These are phyloP conservation scores for Cyphomyrus discorhynchus DNA, from an alignment of 2,113 vertebrate genomes.

Conservation along the genomic window DNA sequence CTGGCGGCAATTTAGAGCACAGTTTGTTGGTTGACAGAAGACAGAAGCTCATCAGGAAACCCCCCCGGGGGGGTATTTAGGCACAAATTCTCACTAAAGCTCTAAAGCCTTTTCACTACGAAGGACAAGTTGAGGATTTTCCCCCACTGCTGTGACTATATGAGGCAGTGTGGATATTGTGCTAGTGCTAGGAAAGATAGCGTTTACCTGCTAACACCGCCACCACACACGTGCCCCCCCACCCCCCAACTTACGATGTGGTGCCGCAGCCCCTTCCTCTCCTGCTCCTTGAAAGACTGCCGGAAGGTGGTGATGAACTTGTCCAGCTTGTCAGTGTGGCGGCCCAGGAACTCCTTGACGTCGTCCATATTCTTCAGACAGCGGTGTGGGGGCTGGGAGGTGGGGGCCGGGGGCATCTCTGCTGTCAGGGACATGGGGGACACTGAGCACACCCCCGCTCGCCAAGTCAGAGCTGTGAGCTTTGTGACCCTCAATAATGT, in stretches of 20 bases:
- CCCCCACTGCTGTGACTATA: background rate
- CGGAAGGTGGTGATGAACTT: constrained; percentile 72
- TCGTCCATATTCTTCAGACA: constrained; percentile 81
- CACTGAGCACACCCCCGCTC: background rate
- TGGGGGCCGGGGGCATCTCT: constrained; percentile 35
- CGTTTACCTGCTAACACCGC: background rate
- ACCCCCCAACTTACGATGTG: constrained; percentile 76
- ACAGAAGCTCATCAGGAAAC: background rate
- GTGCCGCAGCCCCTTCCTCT: constrained; percentile 83
- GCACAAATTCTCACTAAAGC: background rate
- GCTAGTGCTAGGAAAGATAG: background rate
- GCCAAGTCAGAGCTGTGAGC: background rate
- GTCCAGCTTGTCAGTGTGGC: constrained; percentile 79
- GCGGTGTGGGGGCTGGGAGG: constrained; percentile 50
- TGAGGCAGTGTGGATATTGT: background rate
- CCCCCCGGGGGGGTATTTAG: background rate
- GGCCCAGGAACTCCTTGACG: constrained; percentile 81
- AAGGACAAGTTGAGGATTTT: background rate
- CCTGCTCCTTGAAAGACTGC: constrained; percentile 74
- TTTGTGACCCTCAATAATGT: background rate
- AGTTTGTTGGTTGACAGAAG: background rate
- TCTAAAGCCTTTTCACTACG: background rate
- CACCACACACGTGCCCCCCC: background rate
- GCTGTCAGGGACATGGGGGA: constrained; percentile 47
- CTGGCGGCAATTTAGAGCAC: background rate